These are phyloP conservation scores for Eleutherodactylus coqui DNA, from an alignment of 2,797 vertebrate genomes.

Conservation along the genomic window DNA sequence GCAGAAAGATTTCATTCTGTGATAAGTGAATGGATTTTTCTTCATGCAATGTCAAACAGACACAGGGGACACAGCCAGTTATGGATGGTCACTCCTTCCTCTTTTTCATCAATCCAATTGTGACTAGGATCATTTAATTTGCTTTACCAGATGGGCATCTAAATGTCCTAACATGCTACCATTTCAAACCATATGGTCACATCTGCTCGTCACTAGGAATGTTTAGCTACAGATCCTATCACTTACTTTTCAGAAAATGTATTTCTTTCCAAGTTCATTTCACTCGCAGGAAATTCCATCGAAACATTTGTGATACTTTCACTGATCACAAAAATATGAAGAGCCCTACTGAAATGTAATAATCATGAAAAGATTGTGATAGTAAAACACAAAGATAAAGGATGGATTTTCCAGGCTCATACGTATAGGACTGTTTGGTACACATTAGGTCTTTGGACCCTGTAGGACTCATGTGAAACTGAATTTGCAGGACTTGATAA, in stretches of 20 bases:
- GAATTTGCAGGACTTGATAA: no score
- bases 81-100: conserved; percentile 59
- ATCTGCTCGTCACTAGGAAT: conserved; percentile 54
- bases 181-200: conserved; percentile 63
- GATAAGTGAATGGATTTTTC: conserved; percentile 38
- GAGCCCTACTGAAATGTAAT: background rate
- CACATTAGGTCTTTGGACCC: no score
- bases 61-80: conserved; percentile 51
- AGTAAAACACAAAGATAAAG: no score
- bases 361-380: background rate
- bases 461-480: no score
- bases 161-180: conserved; percentile 61
- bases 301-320: background rate
- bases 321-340: conserved; percentile 8
- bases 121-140: conserved; percentile 63
- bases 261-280: conserved; percentile 31
- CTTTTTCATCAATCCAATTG: conserved; percentile 62
- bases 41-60: conserved; percentile 60
- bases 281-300: background rate
- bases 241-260: conserved; percentile 38
- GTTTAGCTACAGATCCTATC: conserved; percentile 45
- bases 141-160: conserved; percentile 62
- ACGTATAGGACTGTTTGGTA: no score
- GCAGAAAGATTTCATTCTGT: background rate
- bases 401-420: no score